Evolutionary conservation across 2,797 vertebrate genomes (phyloP).

Genomic region (Peromyscus melanophrys): DNA sequence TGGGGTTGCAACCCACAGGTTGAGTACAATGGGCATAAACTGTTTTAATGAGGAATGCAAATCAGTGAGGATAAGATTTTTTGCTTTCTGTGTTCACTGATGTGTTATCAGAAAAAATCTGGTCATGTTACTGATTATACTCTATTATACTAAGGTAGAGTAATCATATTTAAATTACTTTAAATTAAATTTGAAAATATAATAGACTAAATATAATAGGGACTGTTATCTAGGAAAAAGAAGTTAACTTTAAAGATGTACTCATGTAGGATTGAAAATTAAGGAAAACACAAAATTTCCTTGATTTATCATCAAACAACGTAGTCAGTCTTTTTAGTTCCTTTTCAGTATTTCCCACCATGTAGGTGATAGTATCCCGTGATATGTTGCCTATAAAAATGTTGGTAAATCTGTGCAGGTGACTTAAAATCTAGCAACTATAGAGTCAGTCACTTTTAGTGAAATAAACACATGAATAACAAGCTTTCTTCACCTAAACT

Average conservation of each 20-base stretch:
- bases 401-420: neutral
- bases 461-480: neutral
- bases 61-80: neutral
- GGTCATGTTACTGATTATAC: neutral
- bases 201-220: neutral
- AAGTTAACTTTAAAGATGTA: neutral
- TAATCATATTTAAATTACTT: neutral
- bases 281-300: neutral
- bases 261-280: conserved; percentile 26
- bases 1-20: neutral
- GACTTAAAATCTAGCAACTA: neutral
- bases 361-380: neutral
- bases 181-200: neutral
- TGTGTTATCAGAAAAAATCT: neutral
- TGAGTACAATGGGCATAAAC: neutral
- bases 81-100: neutral
- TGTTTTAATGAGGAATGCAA: neutral
- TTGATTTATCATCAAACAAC: neutral
- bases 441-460: neutral
- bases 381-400: neutral
- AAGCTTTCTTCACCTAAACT: neutral
- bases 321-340: neutral
- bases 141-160: neutral
- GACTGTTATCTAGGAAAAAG: conserved; percentile 15
- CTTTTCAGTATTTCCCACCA: neutral